Base-by-base conservation (phyloP, 2,888 invertebrate genomes). In the Drosophila formosana region DNA sequence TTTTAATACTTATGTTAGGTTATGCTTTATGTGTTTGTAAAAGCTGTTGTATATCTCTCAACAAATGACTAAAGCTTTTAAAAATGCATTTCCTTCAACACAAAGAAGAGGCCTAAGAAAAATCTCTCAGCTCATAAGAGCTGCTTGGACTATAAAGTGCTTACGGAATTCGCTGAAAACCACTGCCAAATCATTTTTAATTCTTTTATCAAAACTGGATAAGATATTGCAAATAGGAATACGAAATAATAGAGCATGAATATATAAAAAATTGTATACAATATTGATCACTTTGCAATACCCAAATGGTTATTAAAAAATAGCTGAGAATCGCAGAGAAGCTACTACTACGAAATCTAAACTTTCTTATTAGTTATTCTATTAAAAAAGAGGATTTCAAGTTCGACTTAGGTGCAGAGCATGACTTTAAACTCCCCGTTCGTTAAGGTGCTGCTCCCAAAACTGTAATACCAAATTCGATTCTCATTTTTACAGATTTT, bases 391-490 rank as follows among this genome's bases (percentile, higher is more conserved):
- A 3, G 62, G 32, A 78, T 30, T 45, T 2, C 1, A 0, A 53
- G 13, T 46, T 80, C 83, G 77, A 11, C 56, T 49, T 32, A 0
- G 25, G 3, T 3, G 8, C 2, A 4, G 18, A n/a, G 1, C n/a
- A 1, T 25, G 13, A 55, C 30, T 55, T 58, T 11, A 23, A 50
- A 52, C 43, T 46, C 18, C 41, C 32, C 32, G 23, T 51, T 9
- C n/a, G 32, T 45, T 72, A 32, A n/a, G 46, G 18, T 45, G 76
- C 79, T 82, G 86, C 76, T 77, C 80, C 87, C 68, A 50, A 66
- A 66, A 66, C 49, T 70, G 69, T 83, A 86, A 73, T 72, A 85
- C 70, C 30, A 85, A 82, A 69, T 73, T 74, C 51, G 63, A 64
- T 72, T 64, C 65, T 72, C 72, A 72, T 78, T 64, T 75, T 78